phyloP scores from a whole-genome alignment of 2,888 invertebrate species.

The Lasioglossum vierecki region DNA sequence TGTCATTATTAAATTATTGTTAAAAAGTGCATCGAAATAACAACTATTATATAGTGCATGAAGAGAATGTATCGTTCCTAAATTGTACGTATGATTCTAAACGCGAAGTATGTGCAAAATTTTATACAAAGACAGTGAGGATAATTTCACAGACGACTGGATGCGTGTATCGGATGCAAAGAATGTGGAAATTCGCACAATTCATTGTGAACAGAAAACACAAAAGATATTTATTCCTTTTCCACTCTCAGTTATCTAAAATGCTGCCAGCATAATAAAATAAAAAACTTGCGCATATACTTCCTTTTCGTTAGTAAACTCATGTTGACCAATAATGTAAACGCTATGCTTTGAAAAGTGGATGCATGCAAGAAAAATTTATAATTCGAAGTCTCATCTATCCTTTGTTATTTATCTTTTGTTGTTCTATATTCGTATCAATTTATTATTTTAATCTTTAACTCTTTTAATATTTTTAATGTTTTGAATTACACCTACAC shows the following conservation, averaged over 20 bases:
- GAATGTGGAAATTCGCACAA: background rate
- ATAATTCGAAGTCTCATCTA: background rate
- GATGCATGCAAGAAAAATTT: background rate
- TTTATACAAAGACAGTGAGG: background rate
- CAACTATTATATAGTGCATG: too few species aligned
- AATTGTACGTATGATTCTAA: too few species aligned
- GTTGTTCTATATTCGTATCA: too few species aligned
- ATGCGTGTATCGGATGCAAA: background rate
- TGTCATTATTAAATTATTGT: too few species aligned
- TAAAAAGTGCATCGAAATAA: too few species aligned
- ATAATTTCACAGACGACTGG: background rate
- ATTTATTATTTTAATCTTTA: too few species aligned
- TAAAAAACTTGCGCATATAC: background rate
- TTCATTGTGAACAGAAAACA: background rate
- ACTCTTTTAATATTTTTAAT: too few species aligned
- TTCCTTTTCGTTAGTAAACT: background rate
- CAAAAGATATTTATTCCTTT: background rate
- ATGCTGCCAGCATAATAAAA: background rate
- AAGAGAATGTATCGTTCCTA: too few species aligned
- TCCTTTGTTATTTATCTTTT: too few species aligned
- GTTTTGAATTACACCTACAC: too few species aligned
- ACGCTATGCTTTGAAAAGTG: background rate
- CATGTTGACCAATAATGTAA: background rate
- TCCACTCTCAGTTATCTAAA: background rate
- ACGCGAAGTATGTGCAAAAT: background rate